Evolutionary conservation across 1,140 invertebrate species (phyloP).

Genomic region (Euwallacea fornicatus): DNA sequence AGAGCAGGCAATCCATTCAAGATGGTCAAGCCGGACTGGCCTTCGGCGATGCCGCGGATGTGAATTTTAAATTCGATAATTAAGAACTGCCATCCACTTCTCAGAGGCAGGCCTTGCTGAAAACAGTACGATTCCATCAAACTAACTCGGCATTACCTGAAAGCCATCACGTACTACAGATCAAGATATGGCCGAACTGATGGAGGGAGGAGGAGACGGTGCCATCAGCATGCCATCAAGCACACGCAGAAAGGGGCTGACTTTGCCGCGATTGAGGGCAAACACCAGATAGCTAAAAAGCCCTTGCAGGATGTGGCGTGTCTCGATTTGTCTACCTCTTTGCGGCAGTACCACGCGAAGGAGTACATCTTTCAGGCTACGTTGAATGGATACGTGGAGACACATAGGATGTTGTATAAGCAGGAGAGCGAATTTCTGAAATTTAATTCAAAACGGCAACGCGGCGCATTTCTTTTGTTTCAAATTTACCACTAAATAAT

Average conservation of each 20-base stretch:
- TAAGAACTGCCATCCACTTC: conserved; percentile 89
- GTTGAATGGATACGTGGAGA: conserved; percentile 86
- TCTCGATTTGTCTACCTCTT: conserved; percentile 87
- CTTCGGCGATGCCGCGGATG: conserved; percentile 88
- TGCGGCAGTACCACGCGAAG: conserved; percentile 96
- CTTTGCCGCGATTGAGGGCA: conserved; percentile 91
- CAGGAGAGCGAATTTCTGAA: neutral
- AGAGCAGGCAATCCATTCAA: conserved; percentile 96
- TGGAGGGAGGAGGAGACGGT: conserved; percentile 90
- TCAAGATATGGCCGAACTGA: conserved; percentile 95
- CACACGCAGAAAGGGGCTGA: conserved; percentile 96
- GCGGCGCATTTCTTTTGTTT: too few relatives aligned
- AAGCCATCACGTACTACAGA: conserved; percentile 98
- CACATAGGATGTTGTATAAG: conserved; percentile 77
- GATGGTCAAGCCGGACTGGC: conserved; percentile 99
- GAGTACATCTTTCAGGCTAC: conserved; percentile 96
- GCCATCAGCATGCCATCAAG: conserved; percentile 92
- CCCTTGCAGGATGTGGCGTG: conserved; percentile 75
- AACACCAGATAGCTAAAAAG: conserved; percentile 69
- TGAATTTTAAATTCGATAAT: conserved; percentile 81
- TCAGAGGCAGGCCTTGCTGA: conserved; percentile 94
- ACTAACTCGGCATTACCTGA: conserved; percentile 86
- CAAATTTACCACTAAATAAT: too few relatives aligned
- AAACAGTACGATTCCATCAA: conserved; percentile 90
- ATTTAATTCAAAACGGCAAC: neutral